Evolutionary conservation across 2,888 invertebrate genomes (phyloP).

Genomic region (Dimorphilus gyrociliatus): DNA sequence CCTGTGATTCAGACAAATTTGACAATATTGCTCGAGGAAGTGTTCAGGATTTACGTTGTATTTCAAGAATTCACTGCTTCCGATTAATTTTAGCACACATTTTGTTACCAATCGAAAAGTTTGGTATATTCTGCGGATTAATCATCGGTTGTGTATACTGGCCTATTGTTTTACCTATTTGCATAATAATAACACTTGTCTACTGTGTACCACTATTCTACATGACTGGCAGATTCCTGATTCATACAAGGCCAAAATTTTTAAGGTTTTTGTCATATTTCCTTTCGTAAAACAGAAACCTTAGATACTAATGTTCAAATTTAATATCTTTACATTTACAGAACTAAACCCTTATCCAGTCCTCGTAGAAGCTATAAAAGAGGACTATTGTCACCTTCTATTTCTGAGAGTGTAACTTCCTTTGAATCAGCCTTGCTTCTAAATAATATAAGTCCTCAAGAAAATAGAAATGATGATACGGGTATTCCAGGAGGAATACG

Average conservation of each 20-base stretch:
- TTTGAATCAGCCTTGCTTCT: slow-evolving; percentile 11
- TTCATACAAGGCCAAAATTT: too few species aligned
- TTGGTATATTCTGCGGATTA: slow-evolving; percentile 4
- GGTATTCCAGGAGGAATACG: too few species aligned
- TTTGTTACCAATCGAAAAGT: slow-evolving; percentile 5
- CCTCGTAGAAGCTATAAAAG: not conserved
- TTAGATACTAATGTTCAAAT: too few species aligned
- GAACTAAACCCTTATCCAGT: not conserved
- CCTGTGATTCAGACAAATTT: not conserved
- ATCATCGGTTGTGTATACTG: slow-evolving; percentile 3
- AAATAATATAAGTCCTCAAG: slow-evolving; percentile 10
- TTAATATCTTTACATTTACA: too few species aligned
- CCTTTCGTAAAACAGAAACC: too few species aligned
- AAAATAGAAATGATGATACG: too few species aligned
- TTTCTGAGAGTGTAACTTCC: slow-evolving; percentile 10
- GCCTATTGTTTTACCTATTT: slow-evolving; percentile 1
- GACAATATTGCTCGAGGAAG: not conserved
- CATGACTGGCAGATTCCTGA: slow-evolving; percentile 3
- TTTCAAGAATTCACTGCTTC: slow-evolving; percentile 1
- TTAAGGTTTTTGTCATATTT: not conserved
- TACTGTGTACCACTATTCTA: slow-evolving; percentile 4
- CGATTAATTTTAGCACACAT: slow-evolving; percentile 1
- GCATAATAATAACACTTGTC: not conserved
- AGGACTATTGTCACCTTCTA: slow-evolving; percentile 1
- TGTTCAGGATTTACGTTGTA: slow-evolving; percentile 1